A percentile compares a stretch with the other conserved stretches of the same genome.
phyloP scores from a whole-genome alignment of 2,113 vertebrate species.

The Toxotes jaculatrix region DNA sequence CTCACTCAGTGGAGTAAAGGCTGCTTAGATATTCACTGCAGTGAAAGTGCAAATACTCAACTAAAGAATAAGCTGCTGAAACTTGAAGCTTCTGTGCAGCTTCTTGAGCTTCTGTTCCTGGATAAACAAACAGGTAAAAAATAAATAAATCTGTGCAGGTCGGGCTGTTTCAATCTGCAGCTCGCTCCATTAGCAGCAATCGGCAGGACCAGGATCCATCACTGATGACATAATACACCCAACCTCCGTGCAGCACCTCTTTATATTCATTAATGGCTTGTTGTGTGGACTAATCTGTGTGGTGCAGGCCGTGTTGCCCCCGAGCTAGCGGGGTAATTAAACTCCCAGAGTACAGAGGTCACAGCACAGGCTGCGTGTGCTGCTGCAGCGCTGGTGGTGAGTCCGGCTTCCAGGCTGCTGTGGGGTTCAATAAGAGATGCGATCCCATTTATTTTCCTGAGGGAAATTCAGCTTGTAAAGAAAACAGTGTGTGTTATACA shows the following conservation, averaged over 20 bases:
- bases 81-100: neutral
- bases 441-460: slow-evolving; percentile 42
- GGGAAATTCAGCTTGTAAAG: slow-evolving; percentile 1
- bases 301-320: slow-evolving; percentile 57
- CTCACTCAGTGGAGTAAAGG: no score
- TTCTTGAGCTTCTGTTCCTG: neutral
- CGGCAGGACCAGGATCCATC: slow-evolving; percentile 57
- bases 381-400: slow-evolving; percentile 19
- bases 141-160: neutral
- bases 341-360: slow-evolving; percentile 58
- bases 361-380: neutral
- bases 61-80: no score
- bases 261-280: slow-evolving; percentile 65
- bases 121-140: neutral
- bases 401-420: slow-evolving; percentile 38
- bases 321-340: slow-evolving; percentile 62
- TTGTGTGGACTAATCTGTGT: slow-evolving; percentile 68
- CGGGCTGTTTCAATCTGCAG: slow-evolving; percentile 30
- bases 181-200: slow-evolving; percentile 55
- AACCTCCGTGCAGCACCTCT: slow-evolving; percentile 34
- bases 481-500: neutral
- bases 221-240: slow-evolving; percentile 38
- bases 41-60: no score
- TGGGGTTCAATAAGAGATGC: slow-evolving; percentile 27
- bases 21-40: no score